A percentile compares a stretch with the other conserved stretches of the same genome.
phyloP scores from a whole-genome alignment of 2,888 invertebrate species.

The Lepas anatifera region DNA sequence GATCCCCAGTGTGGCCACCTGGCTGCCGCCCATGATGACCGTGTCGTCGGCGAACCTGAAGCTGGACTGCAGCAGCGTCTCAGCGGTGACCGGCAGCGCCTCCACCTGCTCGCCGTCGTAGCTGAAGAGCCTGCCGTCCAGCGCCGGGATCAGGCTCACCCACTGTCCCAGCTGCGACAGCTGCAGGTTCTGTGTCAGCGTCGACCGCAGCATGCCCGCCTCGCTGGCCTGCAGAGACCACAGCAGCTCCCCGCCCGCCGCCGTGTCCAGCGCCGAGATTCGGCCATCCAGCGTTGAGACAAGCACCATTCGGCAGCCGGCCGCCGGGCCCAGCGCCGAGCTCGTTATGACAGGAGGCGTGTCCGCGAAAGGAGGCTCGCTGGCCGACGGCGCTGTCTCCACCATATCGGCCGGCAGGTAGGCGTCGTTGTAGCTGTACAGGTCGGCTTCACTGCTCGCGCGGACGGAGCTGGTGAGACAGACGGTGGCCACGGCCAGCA shows the following conservation, averaged over 20 bases:
- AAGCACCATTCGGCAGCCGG: conserved; percentile 44
- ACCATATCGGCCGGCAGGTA: neutral
- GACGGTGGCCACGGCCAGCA: neutral
- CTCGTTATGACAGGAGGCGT: neutral
- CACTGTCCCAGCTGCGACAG: conserved; percentile 70
- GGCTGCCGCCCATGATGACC: conserved; percentile 33
- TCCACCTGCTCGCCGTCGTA: conserved; percentile 80
- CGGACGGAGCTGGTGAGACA: neutral
- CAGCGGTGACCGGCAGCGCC: conserved; percentile 73
- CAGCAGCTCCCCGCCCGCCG: conserved; percentile 15
- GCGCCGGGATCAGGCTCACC: conserved; percentile 80
- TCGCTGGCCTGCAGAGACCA: conserved; percentile 10
- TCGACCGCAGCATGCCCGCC: conserved; percentile 3
- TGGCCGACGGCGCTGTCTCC: neutral
- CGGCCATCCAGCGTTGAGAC: conserved; percentile 86
- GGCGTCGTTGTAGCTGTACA: neutral
- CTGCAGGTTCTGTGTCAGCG: conserved; percentile 37
- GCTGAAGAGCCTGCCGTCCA: conserved; percentile 82
- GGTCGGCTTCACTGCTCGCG: neutral
- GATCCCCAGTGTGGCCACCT: conserved; percentile 62
- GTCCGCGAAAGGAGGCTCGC: too few relatives aligned
- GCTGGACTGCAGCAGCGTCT: conserved; percentile 65
- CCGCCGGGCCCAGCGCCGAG: neutral
- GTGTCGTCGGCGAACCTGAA: conserved; percentile 48
- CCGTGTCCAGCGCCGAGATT: conserved; percentile 63